Base-by-base conservation (phyloP, 2,113 vertebrate genomes). In the Nesoenas mayeri region DNA sequence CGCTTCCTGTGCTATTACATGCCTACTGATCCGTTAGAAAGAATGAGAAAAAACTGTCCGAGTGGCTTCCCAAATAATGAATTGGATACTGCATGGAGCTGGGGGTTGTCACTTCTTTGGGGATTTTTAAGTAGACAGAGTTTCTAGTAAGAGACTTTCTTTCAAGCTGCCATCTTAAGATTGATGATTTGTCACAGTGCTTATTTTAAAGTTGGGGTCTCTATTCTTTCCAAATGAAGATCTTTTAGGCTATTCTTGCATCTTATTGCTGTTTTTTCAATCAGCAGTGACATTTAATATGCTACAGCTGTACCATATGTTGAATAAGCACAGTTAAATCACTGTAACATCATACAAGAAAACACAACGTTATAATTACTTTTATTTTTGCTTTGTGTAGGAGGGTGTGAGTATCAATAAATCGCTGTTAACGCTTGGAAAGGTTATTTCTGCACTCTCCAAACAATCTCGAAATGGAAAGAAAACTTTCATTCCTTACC, bases 351-450 rank as follows among this genome's bases (percentile, higher is more conserved):
- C 22, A 34, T 16, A 13, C n/a, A 90, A 73, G 61, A 77, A 77
- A 69, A 51, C 53, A 32, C 9, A 74, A 38, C 12, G 29, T 48
- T 57, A 54, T 31, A 91, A 64, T 66, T 74, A 40, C 48, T 67
- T 85, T 50, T 64, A 65, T 92, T 61, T 92, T 71, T 86, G 95
- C 54, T 88, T 86, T 80, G 6, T 82, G 36, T 69, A 99, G 99
- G 99, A 99, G 94, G 99, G 99, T 22, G 98, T 97, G 28, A 99
- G 99, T 96, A 99, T 99, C 96, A 99, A 99, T 97, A 99, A 99
- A 96, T 99, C 99, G 36, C 96, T 99, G 93, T 96, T 99, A 24
- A 99, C 99, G 7, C 97, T 99, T 81, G 99, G 99, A 83, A 99
- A 99, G 82, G 99, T 99, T 92, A 99, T 99, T 96, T 99, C 98